These are phyloP conservation scores for Blomia tropicalis DNA, from an alignment of 2,888 invertebrate genomes.

Conservation along the genomic window DNA sequence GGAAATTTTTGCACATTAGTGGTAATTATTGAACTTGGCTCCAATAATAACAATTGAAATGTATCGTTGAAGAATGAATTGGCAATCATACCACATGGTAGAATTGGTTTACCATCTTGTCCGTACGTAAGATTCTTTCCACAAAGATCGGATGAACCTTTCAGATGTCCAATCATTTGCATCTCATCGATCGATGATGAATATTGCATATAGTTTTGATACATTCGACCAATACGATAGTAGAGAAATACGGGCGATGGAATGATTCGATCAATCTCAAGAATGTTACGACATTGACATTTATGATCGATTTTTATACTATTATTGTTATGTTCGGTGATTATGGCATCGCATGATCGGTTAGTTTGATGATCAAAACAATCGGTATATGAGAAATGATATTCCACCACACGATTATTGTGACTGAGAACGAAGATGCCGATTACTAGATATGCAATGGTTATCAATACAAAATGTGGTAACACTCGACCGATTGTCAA, in stretches of 20 bases:
- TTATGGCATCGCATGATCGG: background rate
- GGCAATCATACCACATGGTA: conserved; percentile 9
- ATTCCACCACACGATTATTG: background rate
- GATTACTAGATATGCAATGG: background rate
- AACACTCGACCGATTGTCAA: background rate
- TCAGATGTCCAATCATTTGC: background rate
- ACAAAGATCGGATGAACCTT: background rate
- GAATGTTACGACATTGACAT: background rate
- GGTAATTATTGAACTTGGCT: background rate
- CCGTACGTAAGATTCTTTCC: background rate
- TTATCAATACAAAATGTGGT: background rate
- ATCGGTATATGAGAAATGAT: background rate
- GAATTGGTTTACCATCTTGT: background rate
- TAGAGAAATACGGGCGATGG: background rate
- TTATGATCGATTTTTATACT: background rate
- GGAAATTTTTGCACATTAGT: background rate
- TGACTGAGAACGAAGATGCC: background rate
- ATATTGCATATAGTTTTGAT: conserved; percentile 5
- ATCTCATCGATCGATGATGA: background rate
- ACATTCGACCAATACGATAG: background rate
- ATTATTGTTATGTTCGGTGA: background rate
- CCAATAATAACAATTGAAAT: background rate
- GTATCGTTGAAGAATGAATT: conserved; percentile 9
- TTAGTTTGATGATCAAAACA: background rate
- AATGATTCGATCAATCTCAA: background rate